Base-by-base conservation (phyloP, 2,888 invertebrate genomes). In the Agriopis leucophaearia region DNA sequence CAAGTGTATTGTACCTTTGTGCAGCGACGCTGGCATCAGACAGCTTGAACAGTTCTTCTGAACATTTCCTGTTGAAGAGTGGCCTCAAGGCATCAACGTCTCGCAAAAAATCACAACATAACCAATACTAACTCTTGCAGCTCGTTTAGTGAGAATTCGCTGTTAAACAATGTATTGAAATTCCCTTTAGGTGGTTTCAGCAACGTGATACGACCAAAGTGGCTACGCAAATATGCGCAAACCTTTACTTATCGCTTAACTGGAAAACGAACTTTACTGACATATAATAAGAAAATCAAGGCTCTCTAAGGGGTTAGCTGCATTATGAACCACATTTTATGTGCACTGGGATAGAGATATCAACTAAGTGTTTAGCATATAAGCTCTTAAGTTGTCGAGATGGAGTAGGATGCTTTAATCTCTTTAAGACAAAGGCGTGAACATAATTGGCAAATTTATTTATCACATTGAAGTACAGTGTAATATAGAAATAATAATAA, bases 281-380 rank as follows among this genome's bases (percentile, higher is more conserved):
- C 9, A 27, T 36, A 8, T 44, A 56, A 40, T 50, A 59, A 59
- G 59, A 27, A 59, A 50, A 59, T 59, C 50, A 48, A 42, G 40
- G 5, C 40, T n/a, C 18, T 16, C 40, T 42, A 18, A 50, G 38
- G 40, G 42, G 50, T 15, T 48, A 27, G 38, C 40, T 47, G 59
- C 27, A 50, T 40, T 59, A 59, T 50, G 27, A 42, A 48, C 59
- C 58, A n/a, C 47, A 51, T 40, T 59, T 59, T 40, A 59, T 18
- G 58, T 58, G 59, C 27, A 48, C n/a, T 9, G 59, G 18, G 42
- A 42, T 10, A 13, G 13, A 8, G 54, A 15, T 18, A 42, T 40
- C 51, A 40, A 1, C 40, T 54, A 42, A 3, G 16, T 10, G 15
- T n/a, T 35, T 38, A 54, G 16, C 15, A 38, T 38, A 54, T 10